Base-by-base conservation (phyloP, 1,140 invertebrate genomes). In the Drosophila takahashii region DNA sequence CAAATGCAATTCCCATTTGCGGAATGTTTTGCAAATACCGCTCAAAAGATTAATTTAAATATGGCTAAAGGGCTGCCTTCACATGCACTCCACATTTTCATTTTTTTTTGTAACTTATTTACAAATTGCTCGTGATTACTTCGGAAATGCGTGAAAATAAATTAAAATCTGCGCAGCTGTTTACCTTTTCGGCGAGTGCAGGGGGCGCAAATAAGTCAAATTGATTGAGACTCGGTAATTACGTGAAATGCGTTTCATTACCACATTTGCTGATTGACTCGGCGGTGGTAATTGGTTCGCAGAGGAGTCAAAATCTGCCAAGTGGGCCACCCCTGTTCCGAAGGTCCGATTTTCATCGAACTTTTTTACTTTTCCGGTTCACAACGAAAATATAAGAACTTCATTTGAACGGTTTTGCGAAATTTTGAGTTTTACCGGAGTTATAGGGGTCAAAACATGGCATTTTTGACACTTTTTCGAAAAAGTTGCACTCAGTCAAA, bases 81-180 rank as follows among this genome's bases (percentile, higher is more conserved):
- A 15, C 48, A 11, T 16, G 15, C 18, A 37, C 27, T 16, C 27
- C 11, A 9, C 32, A 13, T 16, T 11, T 44, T 18, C 56, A 16
- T 51, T 34, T 56, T 22, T 34, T 56, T 22, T 34, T 42, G 34
- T 18, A 58, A 57, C 32, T 18, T 66, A 66, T 81, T 66, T 75
- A 58, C 62, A 71, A 70, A 70, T 75, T 39, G 60, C 45, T 39
- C 45, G 39, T 59, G 59, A 77, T 73, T 75, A 66, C 56, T 58
- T 61, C 34, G 36, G 32, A 61, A 79, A 47, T 18, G 36, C 47
- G 45, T 47, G 54, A 26, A 70, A 79, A 76, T 60, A 65, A 61
- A 74, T 64, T 69, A 61, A 79, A 79, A 77, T 57, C 72, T 15
- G 44, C 16, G 45, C 45, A 41, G 37, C 69, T 61, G 45, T 72